Percentiles rank a stretch among this genome's conserved stretches.
phyloP scores from a whole-genome alignment of 2,888 invertebrate species.

The Polymixis flavicincta region DNA sequence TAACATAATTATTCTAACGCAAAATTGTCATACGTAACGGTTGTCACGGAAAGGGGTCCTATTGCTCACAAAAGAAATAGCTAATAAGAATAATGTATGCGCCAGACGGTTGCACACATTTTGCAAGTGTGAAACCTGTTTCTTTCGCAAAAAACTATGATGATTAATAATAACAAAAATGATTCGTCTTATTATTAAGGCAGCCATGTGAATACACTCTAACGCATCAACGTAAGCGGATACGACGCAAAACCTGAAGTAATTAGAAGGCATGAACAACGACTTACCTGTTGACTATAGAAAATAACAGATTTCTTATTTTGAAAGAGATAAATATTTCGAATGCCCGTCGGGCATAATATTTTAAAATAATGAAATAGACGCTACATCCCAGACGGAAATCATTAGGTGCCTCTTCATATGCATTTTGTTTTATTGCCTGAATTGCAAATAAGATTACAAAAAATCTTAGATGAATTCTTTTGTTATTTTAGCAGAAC shows the following conservation, averaged over 20 bases:
- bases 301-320: slow-evolving; percentile 46
- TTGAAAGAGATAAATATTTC: slow-evolving; percentile 47
- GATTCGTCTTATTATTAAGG: slow-evolving; percentile 32
- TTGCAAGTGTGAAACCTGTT: slow-evolving; percentile 55
- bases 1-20: slow-evolving; percentile 60
- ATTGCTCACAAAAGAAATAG: slow-evolving; percentile 38
- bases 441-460: slow-evolving; percentile 39
- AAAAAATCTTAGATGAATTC: slow-evolving; percentile 33
- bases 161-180: slow-evolving; percentile 43
- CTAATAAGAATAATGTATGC: slow-evolving; percentile 41
- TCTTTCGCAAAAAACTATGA: slow-evolving; percentile 42
- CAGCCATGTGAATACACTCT: slow-evolving; percentile 33
- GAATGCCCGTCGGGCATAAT: slow-evolving; percentile 44
- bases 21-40: slow-evolving; percentile 60
- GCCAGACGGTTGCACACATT: slow-evolving; percentile 53
- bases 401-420: slow-evolving; percentile 54
- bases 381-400: slow-evolving; percentile 58
- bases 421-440: slow-evolving; percentile 55
- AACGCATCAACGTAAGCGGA: slow-evolving; percentile 28
- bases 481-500: slow-evolving; percentile 28
- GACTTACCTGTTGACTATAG: slow-evolving; percentile 30
- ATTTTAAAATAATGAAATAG: slow-evolving; percentile 56
- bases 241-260: slow-evolving; percentile 36
- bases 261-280: slow-evolving; percentile 49
- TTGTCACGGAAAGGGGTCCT: slow-evolving; percentile 40